phyloP scores from a whole-genome alignment of 1,140 invertebrate genomes.

The Cydia fagiglandana region DNA sequence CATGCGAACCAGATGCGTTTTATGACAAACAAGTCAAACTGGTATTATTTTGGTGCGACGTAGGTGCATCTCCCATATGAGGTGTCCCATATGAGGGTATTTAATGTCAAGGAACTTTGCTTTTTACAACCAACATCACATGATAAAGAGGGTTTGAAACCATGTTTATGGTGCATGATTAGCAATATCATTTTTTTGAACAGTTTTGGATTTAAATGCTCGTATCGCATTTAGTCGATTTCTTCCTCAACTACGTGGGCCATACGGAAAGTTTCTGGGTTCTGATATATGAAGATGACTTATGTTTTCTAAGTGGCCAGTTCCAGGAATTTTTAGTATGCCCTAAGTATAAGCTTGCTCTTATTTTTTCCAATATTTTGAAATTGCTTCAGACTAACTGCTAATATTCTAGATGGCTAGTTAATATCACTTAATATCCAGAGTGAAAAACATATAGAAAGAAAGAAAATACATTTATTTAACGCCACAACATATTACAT shows the following conservation, averaged over 20 bases:
- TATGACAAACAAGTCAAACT: constrained; percentile 33
- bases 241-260: no score
- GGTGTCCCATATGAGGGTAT: not conserved
- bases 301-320: no score
- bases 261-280: no score
- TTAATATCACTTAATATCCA: not conserved
- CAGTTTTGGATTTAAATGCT: no score
- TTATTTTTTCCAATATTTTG: not conserved
- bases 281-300: no score
- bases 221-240: no score
- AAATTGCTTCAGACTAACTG: not conserved
- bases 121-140: not conserved
- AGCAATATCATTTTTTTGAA: no score
- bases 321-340: no score
- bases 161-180: not conserved
- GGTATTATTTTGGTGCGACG: not conserved
- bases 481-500: no score
- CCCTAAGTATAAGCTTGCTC: no score
- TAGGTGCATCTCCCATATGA: constrained; percentile 9
- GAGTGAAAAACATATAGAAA: not conserved
- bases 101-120: not conserved
- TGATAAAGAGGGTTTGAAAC: not conserved
- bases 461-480: no score
- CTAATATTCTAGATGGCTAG: not conserved
- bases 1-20: constrained; percentile 35